Percentiles rank a stretch among this genome's conserved stretches.
phyloP scores from a whole-genome alignment of 2,888 invertebrate genomes.

The Thereva unica region DNA sequence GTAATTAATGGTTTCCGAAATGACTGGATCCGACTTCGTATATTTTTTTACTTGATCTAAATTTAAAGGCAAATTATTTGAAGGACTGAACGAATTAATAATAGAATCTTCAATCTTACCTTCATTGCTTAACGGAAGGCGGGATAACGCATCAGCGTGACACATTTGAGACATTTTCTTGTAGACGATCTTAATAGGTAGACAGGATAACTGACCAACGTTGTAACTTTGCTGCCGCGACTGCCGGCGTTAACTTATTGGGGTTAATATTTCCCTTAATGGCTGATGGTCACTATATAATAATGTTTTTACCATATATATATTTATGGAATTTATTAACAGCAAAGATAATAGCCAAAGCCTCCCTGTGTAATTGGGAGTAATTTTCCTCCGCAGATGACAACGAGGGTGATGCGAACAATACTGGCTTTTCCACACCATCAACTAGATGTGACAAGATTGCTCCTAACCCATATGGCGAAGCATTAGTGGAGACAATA shows the following conservation, averaged over 20 bases:
- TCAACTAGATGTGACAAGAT: conserved; percentile 39
- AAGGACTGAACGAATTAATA: too few relatives aligned
- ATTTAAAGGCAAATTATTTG: too few relatives aligned
- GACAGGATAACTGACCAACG: conserved; percentile 10
- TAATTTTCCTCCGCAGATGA: conserved; percentile 29
- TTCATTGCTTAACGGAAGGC: conserved; percentile 2
- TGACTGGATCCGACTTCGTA: too few relatives aligned
- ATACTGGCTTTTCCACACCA: conserved; percentile 39
- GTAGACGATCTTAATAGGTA: background rate
- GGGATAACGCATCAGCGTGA: conserved; percentile 27
- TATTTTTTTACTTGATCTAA: too few relatives aligned
- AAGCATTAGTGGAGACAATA: conserved; percentile 34
- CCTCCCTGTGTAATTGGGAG: conserved; percentile 14
- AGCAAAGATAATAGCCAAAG: background rate
- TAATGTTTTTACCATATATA: too few relatives aligned
- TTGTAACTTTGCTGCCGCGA: conserved; percentile 21
- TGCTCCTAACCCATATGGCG: conserved; percentile 32
- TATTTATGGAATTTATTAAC: conserved; percentile 39
- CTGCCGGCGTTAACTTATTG: conserved; percentile 24
- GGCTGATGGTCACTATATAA: conserved; percentile 13
- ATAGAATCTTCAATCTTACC: background rate
- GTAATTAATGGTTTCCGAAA: too few relatives aligned
- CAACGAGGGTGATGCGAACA: conserved; percentile 37
- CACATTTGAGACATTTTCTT: background rate
- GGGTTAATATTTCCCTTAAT: conserved; percentile 41